These are phyloP conservation scores for Symphodus melops DNA, from an alignment of 2,113 vertebrate species.

Conservation along the genomic window DNA sequence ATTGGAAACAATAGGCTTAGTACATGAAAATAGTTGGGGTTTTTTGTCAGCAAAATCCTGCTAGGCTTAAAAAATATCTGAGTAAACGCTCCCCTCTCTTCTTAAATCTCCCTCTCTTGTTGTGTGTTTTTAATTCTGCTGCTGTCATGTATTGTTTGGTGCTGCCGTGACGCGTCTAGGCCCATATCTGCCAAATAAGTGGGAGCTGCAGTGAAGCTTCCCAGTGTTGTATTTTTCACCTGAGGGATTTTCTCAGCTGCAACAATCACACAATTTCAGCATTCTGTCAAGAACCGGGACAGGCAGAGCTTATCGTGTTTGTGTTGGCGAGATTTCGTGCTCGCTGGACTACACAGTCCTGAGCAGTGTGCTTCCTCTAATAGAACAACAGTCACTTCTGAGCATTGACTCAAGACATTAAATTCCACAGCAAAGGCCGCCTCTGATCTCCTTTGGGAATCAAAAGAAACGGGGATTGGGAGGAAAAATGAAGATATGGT, in stretches of 20 bases:
- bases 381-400: slow-evolving; percentile 47
- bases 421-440: slow-evolving; percentile 40
- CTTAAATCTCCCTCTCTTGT: background rate
- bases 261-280: slow-evolving; percentile 70
- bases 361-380: slow-evolving; percentile 53
- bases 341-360: slow-evolving; percentile 61
- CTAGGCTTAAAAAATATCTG: background rate
- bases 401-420: slow-evolving; percentile 48
- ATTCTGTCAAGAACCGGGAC: slow-evolving; percentile 63
- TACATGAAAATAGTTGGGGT: background rate
- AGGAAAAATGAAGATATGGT: slow-evolving; percentile 24
- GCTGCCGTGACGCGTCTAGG: slow-evolving; percentile 23
- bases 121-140: slow-evolving; percentile 26
- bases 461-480: slow-evolving; percentile 23
- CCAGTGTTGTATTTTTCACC: slow-evolving; percentile 65
- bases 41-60: background rate
- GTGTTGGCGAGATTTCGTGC: slow-evolving; percentile 62
- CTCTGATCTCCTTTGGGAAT: slow-evolving; percentile 35
- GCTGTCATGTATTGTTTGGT: slow-evolving; percentile 32
- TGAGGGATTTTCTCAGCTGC: slow-evolving; percentile 59
- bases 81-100: background rate
- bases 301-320: slow-evolving; percentile 72
- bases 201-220: slow-evolving; percentile 34
- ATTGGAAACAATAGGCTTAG: background rate
- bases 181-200: slow-evolving; percentile 47